Base-by-base conservation (phyloP, 2,113 vertebrate genomes). In the Podocnemis expansa region DNA sequence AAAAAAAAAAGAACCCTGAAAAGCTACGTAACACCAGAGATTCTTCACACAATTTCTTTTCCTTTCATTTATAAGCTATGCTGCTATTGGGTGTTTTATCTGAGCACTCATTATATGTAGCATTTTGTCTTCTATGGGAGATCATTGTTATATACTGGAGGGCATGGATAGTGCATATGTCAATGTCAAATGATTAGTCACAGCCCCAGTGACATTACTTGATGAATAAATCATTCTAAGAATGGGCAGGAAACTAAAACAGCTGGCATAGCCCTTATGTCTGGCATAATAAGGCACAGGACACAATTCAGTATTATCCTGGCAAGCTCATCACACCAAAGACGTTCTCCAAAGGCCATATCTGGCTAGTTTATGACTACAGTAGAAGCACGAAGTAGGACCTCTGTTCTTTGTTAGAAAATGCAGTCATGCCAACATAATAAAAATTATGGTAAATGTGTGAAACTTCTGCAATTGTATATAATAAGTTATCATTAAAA, bases 381-480 rank as follows among this genome's bases (percentile, higher is more conserved):
- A 78, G 22, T 12, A 41, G 84, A 87, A 21, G 41, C 49, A 34
- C 47, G 79, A 49, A 25, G 84, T 22, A 75, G 8, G 16, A 49
- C 54, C 1, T 0, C 47, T 38, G 12, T 73, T 78, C 79, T 55
- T 89, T 84, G 55, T 51, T 85, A 84, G 41, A 56, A 22, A 58
- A 10, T 70, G 41, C 10, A 43, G 54, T 76, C 49, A 34, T 87
- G 89, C 63, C 25, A 84, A 60, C 6, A 67, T 2, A 10, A 38
- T 70, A 78, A 85, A 84, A 86, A 80, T 78, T 89, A 60, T 6
- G 82, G 29, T 8, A 80, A 78, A 52, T 52, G 8, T 38, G 24
- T 79, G 84, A 82, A 83, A 80, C 83, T 92, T 93, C 63, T 89
- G 55, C 75, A 49, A 45, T 29, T 6, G 56, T 91, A 91, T 93